These are phyloP conservation scores for Tachina lurida DNA, from an alignment of 2,888 invertebrate genomes.

Conservation along the genomic window DNA sequence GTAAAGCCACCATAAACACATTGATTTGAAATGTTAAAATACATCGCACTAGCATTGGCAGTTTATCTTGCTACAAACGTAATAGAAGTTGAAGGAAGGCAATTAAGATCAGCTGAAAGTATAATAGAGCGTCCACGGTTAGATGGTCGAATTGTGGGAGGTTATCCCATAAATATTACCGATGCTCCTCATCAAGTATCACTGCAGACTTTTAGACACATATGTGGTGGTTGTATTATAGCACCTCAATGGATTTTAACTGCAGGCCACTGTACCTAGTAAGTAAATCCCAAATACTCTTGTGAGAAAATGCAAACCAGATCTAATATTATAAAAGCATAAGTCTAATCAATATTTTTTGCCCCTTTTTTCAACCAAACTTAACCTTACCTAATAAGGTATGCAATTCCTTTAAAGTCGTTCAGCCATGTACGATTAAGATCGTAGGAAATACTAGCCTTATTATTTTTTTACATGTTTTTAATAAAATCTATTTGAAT, in stretches of 20 bases:
- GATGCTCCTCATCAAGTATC: slow-evolving; percentile 82
- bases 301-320: too few relatives aligned
- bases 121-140: slow-evolving; percentile 76
- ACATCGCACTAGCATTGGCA: not conserved
- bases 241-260: slow-evolving; percentile 80
- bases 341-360: too few relatives aligned
- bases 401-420: too few relatives aligned
- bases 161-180: slow-evolving; percentile 80
- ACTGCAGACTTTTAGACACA: slow-evolving; percentile 79
- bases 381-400: too few relatives aligned
- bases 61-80: not conserved
- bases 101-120: slow-evolving; percentile 20
- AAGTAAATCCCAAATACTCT: too few relatives aligned
- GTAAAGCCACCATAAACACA: not conserved
- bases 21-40: slow-evolving; percentile 29
- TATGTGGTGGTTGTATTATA: slow-evolving; percentile 82
- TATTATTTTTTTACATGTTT: not conserved
- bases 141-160: slow-evolving; percentile 82
- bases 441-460: too few relatives aligned
- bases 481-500: too few relatives aligned
- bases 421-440: too few relatives aligned
- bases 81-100: slow-evolving; percentile 36
- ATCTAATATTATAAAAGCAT: too few relatives aligned
- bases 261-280: too few relatives aligned
- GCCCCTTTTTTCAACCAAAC: too few relatives aligned